Evolutionary conservation across 2,888 invertebrate genomes (phyloP), one percentile per base, ranked within the genome.

Genomic region (Cordilura impudica): DNA sequence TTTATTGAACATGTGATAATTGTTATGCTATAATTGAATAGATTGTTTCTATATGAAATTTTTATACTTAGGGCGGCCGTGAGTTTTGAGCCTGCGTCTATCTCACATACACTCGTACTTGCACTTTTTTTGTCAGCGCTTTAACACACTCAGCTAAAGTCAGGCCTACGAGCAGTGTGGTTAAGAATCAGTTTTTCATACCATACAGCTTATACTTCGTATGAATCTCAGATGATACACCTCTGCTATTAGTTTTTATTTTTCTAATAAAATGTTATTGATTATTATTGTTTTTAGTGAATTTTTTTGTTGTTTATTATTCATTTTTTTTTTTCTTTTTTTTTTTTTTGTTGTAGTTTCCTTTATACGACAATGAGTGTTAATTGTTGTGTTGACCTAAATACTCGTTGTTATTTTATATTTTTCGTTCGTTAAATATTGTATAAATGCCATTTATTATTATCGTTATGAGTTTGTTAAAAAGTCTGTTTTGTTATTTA

Each of bases 321-420:
- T 65, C 10, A 19, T 2, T n/a, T 1, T 19, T n/a, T 39, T 35
- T 47, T 61, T 16, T 39, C n/a, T 56, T 16, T 65, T n/a, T 1
- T n/a, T 14, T 35, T 67, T 54, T 31, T 29, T 54, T 63, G 47
- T 26, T n/a, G 26, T 31, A 35, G 45, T 45, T 19, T 49, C 54
- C 60, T 54, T 43, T 75, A 63, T 56, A 54, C 39, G 49, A 39
- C 63, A 61, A 39, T 7, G 49, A 75, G 69, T 69, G 63, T 63
- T 75, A 75, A 75, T 75, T 73, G 58, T 47, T 65, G 45, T 65
- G 45, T 70, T 78, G 78, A 78, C 78, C 78, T 51, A 78, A 69
- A 78, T 73, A 47, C 26, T 19, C 19, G 8, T 10, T 47, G 8
- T 31, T 31, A 10, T 31, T 31, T 10, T 0, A 10, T 10, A 10